Conservation (phyloP, 2,113 vertebrate species). For the Galeopterus variegatus region DNA sequence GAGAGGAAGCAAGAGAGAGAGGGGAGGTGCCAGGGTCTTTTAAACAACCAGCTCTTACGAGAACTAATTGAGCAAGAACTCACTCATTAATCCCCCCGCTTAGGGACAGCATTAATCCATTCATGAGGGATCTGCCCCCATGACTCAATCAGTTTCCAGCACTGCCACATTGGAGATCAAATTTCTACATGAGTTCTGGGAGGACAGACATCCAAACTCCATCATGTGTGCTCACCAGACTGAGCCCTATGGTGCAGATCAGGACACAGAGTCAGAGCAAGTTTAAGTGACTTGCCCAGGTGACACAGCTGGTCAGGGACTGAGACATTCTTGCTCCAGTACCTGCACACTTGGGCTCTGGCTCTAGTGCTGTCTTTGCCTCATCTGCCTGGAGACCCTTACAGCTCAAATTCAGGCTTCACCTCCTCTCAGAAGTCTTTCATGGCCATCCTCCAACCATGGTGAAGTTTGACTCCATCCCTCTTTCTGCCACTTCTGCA, state of each 20-base stretch:
- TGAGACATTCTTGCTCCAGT: not conserved
- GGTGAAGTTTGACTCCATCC: not conserved
- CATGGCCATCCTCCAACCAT: not conserved
- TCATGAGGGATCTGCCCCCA: too few relatives aligned
- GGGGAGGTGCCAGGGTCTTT: too few relatives aligned
- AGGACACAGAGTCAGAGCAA: not conserved
- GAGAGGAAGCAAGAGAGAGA: too few relatives aligned
- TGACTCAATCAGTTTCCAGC: too few relatives aligned
- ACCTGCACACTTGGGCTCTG: not conserved
- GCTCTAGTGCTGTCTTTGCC: rapidly evolving
- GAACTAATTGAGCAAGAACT: too few relatives aligned
- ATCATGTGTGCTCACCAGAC: not conserved
- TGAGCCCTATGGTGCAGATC: not conserved
- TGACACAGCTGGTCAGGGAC: not conserved
- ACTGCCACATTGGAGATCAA: too few relatives aligned
- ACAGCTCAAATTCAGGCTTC: not conserved
- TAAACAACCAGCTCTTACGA: too few relatives aligned
- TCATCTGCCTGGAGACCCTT: not conserved
- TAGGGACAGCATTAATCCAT: too few relatives aligned
- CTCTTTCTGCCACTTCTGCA: too few relatives aligned
- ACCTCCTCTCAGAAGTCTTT: not conserved
- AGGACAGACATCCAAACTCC: too few relatives aligned
- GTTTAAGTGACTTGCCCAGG: not conserved
- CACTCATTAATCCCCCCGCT: too few relatives aligned
- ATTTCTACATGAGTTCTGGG: too few relatives aligned